A percentile compares a stretch with the other conserved stretches of the same genome.
phyloP scores from a whole-genome alignment of 2,797 vertebrate species.

The Dallia pectoralis region DNA sequence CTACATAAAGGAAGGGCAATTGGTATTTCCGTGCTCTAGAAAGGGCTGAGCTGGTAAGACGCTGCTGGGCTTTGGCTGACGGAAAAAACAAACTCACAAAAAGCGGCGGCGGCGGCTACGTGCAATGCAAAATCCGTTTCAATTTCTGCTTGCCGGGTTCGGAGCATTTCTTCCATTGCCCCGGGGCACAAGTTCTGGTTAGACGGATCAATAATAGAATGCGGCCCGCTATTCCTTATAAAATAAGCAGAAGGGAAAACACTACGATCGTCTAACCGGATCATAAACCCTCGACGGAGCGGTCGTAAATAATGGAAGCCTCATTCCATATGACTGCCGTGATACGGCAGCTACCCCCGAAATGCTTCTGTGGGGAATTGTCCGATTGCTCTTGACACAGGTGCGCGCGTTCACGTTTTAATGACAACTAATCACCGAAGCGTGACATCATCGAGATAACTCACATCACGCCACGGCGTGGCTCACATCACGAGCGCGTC shows the following conservation, averaged over 20 bases:
- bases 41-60: conserved; percentile 54
- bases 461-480: background rate
- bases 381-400: background rate
- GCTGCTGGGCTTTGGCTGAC: conserved; percentile 41
- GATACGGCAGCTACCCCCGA: background rate
- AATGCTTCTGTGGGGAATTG: background rate
- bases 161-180: conserved; percentile 34
- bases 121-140: conserved; percentile 45
- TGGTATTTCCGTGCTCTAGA: conserved; percentile 36
- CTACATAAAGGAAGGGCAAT: conserved; percentile 29
- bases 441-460: background rate
- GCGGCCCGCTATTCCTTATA: conserved; percentile 61
- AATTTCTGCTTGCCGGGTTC: conserved; percentile 26
- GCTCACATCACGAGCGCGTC: background rate
- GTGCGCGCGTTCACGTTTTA: background rate
- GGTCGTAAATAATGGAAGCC: conserved; percentile 71
- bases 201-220: conserved; percentile 59
- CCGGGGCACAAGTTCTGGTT: conserved; percentile 8
- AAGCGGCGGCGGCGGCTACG: conserved; percentile 46
- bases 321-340: conserved; percentile 49
- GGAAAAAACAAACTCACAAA: conserved; percentile 58
- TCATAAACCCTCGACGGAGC: conserved; percentile 63
- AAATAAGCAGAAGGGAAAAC: conserved; percentile 65
- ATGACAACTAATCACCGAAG: background rate
- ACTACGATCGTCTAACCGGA: conserved; percentile 62